These are phyloP conservation scores for Anhinga anhinga DNA, from an alignment of 2,113 vertebrate genomes.

Conservation along the genomic window DNA sequence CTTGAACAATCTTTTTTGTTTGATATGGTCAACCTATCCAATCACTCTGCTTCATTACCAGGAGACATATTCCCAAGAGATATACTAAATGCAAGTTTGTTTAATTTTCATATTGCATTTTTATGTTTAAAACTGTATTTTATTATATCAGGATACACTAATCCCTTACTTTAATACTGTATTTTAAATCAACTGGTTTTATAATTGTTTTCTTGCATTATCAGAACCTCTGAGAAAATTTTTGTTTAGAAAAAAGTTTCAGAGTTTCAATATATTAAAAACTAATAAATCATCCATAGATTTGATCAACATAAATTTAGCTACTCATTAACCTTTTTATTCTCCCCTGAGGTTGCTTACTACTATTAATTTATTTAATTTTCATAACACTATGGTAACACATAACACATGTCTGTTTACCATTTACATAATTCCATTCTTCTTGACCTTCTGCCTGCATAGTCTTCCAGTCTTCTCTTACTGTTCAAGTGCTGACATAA, in stretches of 20 bases:
- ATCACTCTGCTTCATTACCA: neutral
- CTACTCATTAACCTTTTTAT: neutral
- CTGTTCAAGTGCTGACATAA: neutral
- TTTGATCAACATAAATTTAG: neutral
- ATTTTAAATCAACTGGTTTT: neutral
- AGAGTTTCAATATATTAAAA: neutral
- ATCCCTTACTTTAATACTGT: neutral
- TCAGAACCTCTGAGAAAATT: neutral
- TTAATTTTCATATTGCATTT: neutral
- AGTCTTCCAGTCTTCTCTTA: neutral
- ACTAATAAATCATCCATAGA: neutral
- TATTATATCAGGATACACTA: neutral
- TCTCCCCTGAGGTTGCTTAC: neutral
- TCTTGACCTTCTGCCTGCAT: neutral
- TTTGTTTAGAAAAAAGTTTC: neutral
- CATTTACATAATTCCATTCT: neutral
- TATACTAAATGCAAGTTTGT: neutral
- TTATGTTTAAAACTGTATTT: neutral
- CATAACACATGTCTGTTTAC: neutral
- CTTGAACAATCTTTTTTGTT: neutral
- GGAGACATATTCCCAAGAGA: neutral
- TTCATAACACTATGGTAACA: neutral
- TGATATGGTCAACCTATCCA: neutral
- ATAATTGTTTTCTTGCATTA: neutral
- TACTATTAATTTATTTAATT: neutral